Evolutionary conservation across 2,797 vertebrate species (phyloP).

Genomic region (Molossus molossus): DNA sequence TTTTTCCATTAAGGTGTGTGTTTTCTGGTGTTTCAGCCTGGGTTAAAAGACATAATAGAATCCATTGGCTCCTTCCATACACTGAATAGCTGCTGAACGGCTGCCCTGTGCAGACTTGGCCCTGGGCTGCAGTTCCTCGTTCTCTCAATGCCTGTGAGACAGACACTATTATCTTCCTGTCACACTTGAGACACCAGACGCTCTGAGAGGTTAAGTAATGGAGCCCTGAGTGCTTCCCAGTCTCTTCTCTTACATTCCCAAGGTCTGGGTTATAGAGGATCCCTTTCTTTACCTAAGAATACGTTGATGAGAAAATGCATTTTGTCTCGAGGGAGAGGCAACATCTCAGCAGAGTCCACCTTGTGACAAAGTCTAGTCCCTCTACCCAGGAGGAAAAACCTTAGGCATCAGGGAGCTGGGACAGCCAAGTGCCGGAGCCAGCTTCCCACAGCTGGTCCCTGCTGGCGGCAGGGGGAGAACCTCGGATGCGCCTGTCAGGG

Average conservation of each 20-base stretch:
- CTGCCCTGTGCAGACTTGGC: background rate
- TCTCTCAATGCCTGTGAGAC: background rate
- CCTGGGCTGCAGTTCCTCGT: background rate
- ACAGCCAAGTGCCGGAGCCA: background rate
- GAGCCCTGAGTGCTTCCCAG: background rate
- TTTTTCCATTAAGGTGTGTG: slow-evolving; percentile 32
- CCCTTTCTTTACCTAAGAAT: slow-evolving; percentile 46
- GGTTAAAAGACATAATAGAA: slow-evolving; percentile 53
- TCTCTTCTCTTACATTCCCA: background rate
- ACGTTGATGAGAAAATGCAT: slow-evolving; percentile 15
- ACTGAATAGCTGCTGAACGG: background rate
- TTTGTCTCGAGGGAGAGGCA: slow-evolving; percentile 14
- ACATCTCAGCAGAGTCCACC: background rate
- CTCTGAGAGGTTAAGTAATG: background rate
- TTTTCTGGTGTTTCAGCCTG: background rate
- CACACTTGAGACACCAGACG: background rate
- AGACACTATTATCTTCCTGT: background rate
- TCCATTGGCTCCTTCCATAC: background rate
- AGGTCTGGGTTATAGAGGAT: slow-evolving; percentile 39
- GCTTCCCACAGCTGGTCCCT: background rate
- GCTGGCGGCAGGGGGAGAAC: background rate
- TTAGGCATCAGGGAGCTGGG: background rate
- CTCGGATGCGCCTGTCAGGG: background rate
- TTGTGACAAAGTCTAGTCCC: background rate
- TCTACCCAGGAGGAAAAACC: background rate